Base-by-base conservation (phyloP, 23 tunicate genomes). In the Halocynthia aurantium region DNA sequence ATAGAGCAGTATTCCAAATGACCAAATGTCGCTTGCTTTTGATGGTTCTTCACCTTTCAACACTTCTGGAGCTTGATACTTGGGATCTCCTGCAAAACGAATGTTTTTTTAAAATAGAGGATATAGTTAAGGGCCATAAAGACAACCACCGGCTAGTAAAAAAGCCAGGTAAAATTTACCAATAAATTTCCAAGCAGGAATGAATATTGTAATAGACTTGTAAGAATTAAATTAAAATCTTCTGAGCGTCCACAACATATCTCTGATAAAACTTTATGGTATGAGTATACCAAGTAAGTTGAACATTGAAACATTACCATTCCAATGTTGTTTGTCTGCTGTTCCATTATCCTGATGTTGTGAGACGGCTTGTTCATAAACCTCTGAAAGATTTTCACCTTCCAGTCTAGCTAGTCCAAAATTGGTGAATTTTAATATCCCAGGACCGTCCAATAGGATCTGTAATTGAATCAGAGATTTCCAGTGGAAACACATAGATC, bases 381-480 rank as follows among this genome's bases (percentile, higher is more conserved):
- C 82, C 58, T 93, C 93, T 10, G 44, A 61, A 18, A 95, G 67
- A 50, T 95, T 78, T 71, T 95, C 99, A 73, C 87, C 91, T 61
- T 44, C 82, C 7, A 95, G 63, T 77, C 96, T 73, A 60, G 98
- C 88, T 10, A 86, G 6, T 18, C 97, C 95, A 73, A 95, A 86
- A 60, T 95, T 95, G 20, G 96, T 95, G 17, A 95, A 63, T 55
- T 95, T 95, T 55, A 95, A 74, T 53, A 73, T 82, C 5, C 99
- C 99, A 22, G 99, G 99, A 7, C 99, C 99, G 83, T 95, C 99
- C 7, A 95, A 73, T 31, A 95, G 81, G 52, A 86, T 44, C 85
- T 87, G 57, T 12, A 74, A 61, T 51, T 2, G 52, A 31, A 31
- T 31, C 4, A 31, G 44, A 31, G 44, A 31, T 31, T 19, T 4